Percentiles rank a stretch among this genome's conserved stretches.
Evolutionary conservation across 2,113 vertebrate species (phyloP).

Genomic region (Microtus richardsoni): DNA sequence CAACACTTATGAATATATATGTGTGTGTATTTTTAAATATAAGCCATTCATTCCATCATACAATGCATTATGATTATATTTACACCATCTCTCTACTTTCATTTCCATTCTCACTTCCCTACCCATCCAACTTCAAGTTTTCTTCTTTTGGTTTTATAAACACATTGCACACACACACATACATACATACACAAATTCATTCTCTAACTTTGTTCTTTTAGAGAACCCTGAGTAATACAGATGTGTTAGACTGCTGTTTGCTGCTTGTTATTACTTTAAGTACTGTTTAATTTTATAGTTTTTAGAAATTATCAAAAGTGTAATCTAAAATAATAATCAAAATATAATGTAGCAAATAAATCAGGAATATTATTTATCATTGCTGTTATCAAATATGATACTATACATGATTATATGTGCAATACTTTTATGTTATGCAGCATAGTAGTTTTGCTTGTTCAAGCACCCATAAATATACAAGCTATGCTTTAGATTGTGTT

Average conservation of each 20-base stretch:
- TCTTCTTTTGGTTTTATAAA: neutral
- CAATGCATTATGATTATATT: neutral
- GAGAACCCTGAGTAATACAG: neutral
- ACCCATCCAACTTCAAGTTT: too few relatives aligned
- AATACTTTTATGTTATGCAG: neutral
- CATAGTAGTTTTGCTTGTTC: neutral
- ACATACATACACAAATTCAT: neutral
- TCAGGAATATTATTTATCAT: neutral
- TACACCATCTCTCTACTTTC: too few relatives aligned
- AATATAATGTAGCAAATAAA: neutral
- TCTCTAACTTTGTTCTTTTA: neutral
- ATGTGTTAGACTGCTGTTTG: neutral
- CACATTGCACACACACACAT: too few relatives aligned
- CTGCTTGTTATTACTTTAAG: neutral
- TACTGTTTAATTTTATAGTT: neutral
- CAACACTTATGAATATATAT: neutral
- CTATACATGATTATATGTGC: neutral
- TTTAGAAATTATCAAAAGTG: neutral
- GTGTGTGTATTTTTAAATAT: neutral
- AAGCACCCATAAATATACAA: neutral
- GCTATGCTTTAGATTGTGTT: neutral
- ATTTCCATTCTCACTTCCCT: neutral
- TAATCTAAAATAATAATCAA: neutral
- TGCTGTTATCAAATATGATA: neutral
- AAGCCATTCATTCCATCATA: too few relatives aligned